Percentiles rank a stretch among this genome's conserved stretches.
These are phyloP conservation scores for Hemiscyllium ocellatum DNA, from an alignment of 2,113 vertebrate species.

Conservation along the genomic window DNA sequence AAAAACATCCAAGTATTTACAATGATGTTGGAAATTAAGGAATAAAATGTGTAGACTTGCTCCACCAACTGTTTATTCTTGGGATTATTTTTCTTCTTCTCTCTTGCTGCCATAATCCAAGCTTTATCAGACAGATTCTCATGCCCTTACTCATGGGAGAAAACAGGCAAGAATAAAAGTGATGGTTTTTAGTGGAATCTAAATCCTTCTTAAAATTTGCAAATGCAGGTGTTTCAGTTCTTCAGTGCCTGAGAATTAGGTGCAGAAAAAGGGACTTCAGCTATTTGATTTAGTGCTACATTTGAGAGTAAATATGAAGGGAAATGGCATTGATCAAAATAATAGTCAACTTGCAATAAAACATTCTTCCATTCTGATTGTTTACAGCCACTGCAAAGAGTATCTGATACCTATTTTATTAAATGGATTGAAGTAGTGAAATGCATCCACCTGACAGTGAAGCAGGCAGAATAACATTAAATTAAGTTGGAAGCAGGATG, in stretches of 20 bases:
- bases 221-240: neutral
- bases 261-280: neutral
- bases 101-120: neutral
- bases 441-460: no score
- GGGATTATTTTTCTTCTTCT: neutral
- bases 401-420: neutral
- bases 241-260: neutral
- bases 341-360: neutral
- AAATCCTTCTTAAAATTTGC: neutral
- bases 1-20: neutral
- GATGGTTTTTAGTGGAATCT: neutral
- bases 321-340: no score
- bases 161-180: neutral
- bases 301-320: neutral
- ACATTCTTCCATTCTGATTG: neutral
- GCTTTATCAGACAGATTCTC: neutral
- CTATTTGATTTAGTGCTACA: no score
- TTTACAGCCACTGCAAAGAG: neutral
- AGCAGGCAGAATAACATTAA: neutral
- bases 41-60: slow-evolving; percentile 33
- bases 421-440: neutral
- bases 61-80: slow-evolving; percentile 37
- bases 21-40: neutral
- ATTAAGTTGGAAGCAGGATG: neutral
- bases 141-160: neutral